Conservation (phyloP, 2,797 vertebrate species). For the Cheirogaleus major region DNA sequence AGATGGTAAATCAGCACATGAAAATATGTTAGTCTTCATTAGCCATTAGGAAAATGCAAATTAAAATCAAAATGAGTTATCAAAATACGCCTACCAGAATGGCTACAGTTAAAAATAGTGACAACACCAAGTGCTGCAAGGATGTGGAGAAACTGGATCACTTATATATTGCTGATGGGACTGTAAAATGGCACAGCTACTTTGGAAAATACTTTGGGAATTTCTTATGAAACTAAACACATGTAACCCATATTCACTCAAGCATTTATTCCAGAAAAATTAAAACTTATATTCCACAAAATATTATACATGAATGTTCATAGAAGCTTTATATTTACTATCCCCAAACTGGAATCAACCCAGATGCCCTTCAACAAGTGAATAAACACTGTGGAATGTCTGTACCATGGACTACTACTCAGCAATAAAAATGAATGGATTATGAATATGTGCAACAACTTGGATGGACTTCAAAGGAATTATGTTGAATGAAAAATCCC, state of each 20-base stretch:
- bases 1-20: background rate
- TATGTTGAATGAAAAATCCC: background rate
- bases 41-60: conserved; percentile 13
- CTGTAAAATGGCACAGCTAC: background rate
- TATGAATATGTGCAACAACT: background rate
- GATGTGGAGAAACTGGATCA: background rate
- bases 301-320: background rate
- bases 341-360: background rate
- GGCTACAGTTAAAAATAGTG: background rate
- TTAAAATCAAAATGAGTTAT: background rate
- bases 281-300: background rate
- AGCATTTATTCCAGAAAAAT: background rate
- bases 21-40: background rate
- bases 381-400: background rate
- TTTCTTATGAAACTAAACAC: conserved; percentile 9
- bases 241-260: background rate
- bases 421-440: background rate
- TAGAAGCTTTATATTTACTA: background rate
- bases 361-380: background rate
- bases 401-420: background rate
- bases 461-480: background rate
- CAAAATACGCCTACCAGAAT: background rate
- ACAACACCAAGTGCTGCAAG: background rate
- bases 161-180: background rate
- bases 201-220: background rate